Conservation (phyloP, 2,797 vertebrate genomes). For the Chrosomus eos region DNA sequence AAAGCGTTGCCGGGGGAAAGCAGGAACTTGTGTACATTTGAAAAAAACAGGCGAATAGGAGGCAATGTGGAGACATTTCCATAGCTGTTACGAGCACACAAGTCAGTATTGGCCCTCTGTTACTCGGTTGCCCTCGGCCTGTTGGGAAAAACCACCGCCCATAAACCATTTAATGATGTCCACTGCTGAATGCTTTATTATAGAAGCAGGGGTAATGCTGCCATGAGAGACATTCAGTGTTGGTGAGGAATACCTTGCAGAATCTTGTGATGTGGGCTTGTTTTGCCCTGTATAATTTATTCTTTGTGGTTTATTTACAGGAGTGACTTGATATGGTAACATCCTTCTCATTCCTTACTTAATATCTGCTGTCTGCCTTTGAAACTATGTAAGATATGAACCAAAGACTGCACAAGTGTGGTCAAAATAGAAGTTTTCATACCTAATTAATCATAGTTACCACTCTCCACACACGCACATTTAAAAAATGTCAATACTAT, state of each 20-base stretch:
- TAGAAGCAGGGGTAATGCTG: constrained; percentile 33
- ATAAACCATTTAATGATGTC: constrained; percentile 48
- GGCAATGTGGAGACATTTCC: constrained; percentile 65
- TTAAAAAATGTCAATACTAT: constrained; percentile 50
- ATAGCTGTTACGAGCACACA: constrained; percentile 54
- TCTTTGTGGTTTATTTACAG: background rate
- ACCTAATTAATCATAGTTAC: constrained; percentile 60
- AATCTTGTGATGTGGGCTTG: background rate
- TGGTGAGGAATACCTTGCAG: background rate
- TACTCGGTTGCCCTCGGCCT: constrained; percentile 54
- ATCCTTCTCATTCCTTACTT: constrained; percentile 60
- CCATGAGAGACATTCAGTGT: constrained; percentile 1
- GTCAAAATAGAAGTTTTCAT: constrained; percentile 65
- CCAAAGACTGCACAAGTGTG: constrained; percentile 37
- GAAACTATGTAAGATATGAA: constrained; percentile 41
- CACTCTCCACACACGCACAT: background rate
- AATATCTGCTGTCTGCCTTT: constrained; percentile 42
- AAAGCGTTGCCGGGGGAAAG: constrained; percentile 81
- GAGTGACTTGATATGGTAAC: constrained; percentile 26
- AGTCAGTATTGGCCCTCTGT: constrained; percentile 53
- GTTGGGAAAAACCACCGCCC: constrained; percentile 15
- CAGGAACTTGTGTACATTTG: constrained; percentile 76
- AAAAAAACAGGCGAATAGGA: constrained; percentile 74
- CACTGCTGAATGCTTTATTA: constrained; percentile 47
- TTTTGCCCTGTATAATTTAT: background rate